Evolutionary conservation across 1,140 invertebrate species (phyloP).

Genomic region (Caenorhabditis tropicalis): DNA sequence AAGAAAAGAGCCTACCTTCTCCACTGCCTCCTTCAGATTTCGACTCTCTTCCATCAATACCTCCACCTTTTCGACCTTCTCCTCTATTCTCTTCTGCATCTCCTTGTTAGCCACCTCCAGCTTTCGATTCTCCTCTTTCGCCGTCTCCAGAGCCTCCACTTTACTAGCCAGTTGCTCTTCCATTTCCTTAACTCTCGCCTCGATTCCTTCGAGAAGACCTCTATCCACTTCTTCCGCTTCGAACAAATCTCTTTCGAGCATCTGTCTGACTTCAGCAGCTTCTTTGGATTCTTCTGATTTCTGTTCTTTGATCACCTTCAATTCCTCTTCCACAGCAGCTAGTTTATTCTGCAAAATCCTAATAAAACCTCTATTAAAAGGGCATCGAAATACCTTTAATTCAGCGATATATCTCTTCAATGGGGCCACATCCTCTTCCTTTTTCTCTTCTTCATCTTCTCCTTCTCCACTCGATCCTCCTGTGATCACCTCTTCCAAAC

Average conservation of each 20-base stretch:
- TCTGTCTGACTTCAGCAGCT: not conserved
- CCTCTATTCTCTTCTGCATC: not conserved
- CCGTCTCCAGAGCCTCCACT: not conserved
- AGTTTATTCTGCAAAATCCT: not conserved
- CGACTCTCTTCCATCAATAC: not conserved
- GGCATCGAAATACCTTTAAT: constrained; percentile 20
- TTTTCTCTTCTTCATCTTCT: not conserved
- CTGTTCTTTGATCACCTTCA: not conserved
- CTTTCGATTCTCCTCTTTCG: not conserved
- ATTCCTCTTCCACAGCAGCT: not conserved
- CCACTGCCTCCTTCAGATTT: no score
- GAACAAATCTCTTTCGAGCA: not conserved
- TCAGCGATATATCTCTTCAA: not conserved
- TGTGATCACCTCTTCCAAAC: not conserved
- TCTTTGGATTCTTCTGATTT: not conserved
- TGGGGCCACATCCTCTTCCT: not conserved
- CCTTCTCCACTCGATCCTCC: not conserved
- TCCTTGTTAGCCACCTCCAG: not conserved
- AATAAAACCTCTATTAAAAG: no score
- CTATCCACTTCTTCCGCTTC: constrained; percentile 32
- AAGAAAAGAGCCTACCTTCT: no score
- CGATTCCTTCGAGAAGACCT: not conserved
- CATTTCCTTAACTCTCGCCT: not conserved
- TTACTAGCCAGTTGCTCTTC: not conserved
- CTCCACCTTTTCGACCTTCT: not conserved